These are phyloP conservation scores for Biston betularia DNA, from an alignment of 2,888 invertebrate genomes.

Conservation along the genomic window DNA sequence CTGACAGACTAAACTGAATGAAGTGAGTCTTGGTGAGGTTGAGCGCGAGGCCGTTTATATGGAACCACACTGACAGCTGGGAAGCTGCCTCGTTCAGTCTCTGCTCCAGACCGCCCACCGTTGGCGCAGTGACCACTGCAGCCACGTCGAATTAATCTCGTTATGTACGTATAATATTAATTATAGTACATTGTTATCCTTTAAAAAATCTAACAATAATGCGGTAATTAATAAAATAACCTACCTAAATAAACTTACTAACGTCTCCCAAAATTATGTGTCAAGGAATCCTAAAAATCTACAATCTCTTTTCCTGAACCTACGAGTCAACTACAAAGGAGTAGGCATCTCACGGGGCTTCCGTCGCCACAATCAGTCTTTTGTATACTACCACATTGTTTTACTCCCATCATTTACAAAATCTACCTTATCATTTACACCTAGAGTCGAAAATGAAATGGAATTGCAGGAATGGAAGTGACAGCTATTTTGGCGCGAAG, in stretches of 20 bases:
- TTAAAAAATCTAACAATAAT: not conserved
- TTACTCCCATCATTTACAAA: conserved; percentile 23
- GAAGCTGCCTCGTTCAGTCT: too few species aligned
- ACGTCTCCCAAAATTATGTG: not conserved
- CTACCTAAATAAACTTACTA: not conserved
- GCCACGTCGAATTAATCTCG: too few species aligned
- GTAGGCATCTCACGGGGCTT: conserved; percentile 48
- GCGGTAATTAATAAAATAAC: not conserved
- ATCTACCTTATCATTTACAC: conserved; percentile 6
- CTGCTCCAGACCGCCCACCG: too few species aligned
- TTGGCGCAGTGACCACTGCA: too few species aligned
- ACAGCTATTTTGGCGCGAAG: conserved; percentile 42
- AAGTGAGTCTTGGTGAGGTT: too few species aligned
- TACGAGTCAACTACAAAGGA: conserved; percentile 46
- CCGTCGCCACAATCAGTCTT: conserved; percentile 60
- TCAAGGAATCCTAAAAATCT: conserved; percentile 34
- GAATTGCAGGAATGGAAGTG: conserved; percentile 13
- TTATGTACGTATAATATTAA: too few species aligned
- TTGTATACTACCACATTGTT: conserved; percentile 47
- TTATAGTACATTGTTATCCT: too few species aligned
- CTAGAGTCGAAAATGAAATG: conserved; percentile 21
- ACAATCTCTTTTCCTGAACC: conserved; percentile 38
- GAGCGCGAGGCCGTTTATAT: too few species aligned
- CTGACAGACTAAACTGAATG: too few species aligned
- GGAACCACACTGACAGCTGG: too few species aligned